Conservation (phyloP, 2,113 vertebrate genomes). For the Caracal caracal region DNA sequence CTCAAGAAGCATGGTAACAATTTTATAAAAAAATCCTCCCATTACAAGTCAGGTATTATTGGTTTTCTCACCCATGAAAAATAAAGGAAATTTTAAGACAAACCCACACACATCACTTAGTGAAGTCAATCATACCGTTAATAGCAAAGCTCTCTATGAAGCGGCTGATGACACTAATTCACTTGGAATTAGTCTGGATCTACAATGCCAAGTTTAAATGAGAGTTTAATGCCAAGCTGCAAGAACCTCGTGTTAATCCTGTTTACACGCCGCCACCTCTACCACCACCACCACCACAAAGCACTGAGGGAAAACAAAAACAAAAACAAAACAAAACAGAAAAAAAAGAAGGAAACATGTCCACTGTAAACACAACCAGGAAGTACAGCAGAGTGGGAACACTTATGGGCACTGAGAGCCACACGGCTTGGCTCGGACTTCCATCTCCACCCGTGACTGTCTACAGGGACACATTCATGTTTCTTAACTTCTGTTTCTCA, state of each 20-base stretch:
- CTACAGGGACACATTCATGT: neutral
- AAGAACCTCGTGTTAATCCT: neutral
- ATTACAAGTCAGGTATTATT: neutral
- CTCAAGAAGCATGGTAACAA: neutral
- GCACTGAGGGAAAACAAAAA: neutral
- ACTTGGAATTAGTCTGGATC: neutral
- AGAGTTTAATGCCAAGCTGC: neutral
- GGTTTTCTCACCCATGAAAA: neutral
- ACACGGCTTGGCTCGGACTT: neutral
- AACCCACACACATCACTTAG: neutral
- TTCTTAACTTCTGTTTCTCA: neutral
- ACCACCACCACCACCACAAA: neutral
- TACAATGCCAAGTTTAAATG: neutral
- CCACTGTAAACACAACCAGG: neutral
- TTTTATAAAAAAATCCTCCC: constrained; percentile 19
- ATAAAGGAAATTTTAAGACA: constrained; percentile 11
- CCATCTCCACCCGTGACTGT: neutral
- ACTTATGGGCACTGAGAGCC: fast-evolving
- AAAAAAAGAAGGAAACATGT: neutral
- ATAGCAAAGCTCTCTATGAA: neutral
- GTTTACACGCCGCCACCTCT: neutral
- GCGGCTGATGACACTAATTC: neutral
- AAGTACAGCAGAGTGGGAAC: neutral
- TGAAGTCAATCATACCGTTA: neutral
- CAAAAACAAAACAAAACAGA: too few relatives aligned